Base-by-base conservation (phyloP, 2,888 invertebrate species). In the Spialia ferax region DNA sequence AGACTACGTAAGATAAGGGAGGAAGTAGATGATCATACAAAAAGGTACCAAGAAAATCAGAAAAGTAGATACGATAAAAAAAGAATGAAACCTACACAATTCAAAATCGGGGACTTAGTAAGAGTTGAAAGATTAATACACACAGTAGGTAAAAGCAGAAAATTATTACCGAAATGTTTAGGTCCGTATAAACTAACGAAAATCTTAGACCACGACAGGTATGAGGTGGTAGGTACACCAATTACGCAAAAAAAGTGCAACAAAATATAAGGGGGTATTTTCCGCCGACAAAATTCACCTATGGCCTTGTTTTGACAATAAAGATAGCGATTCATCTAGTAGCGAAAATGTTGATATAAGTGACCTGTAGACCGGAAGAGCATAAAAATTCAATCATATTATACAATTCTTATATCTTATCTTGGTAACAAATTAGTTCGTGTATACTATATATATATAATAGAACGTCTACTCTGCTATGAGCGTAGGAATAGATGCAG, bases 261-360 rank as follows among this genome's bases (percentile, higher is more conserved):
- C 38, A 38, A 38, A 38, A n/a, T 38, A 38, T 4, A 38, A n/a
- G n/a, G 38, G 38, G 0, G n/a, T 38, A 38, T 38, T 38, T 38
- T 38, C 38, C 4, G 38, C 15, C n/a, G 38, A 38, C n/a, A 38
- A 38, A 38, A 38, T 38, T n/a, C 38, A 38, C n/a, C 38, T n/a
- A n/a, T 38, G 38, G 38, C 38, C 15, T 38, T 38, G 38, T 38
- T 38, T 38, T n/a, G 38, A 38, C 15, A 38, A 38, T 38, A 38
- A 38, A n/a, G 38, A 38, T n/a, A 38, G 38, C 10, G 38, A 38
- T 6, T 38, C 38, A 2, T 38, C 38, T 7, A 38, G 38, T 38
- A 38, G 38, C n/a, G 38, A 38, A 38, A 38, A 6, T 38, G n/a
- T 38, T 38, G n/a, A n/a, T 38, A n/a, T n/a, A n/a, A n/a, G n/a